Evolutionary conservation across 2,797 vertebrate genomes (phyloP).

Genomic region (Gorsachius magnificus): DNA sequence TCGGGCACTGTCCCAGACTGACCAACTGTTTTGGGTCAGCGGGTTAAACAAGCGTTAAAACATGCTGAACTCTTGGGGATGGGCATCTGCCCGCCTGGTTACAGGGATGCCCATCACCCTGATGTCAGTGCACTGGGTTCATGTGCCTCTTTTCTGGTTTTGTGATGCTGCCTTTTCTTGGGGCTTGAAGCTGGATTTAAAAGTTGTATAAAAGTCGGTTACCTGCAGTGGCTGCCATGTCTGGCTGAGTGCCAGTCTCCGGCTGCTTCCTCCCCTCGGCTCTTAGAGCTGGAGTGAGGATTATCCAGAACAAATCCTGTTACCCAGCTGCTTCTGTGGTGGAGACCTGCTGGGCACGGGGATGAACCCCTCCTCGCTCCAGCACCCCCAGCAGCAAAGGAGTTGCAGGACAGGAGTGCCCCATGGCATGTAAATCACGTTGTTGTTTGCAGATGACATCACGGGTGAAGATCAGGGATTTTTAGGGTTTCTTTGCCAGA

Average conservation of each 20-base stretch:
- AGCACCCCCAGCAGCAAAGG: background rate
- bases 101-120: background rate
- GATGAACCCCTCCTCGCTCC: background rate
- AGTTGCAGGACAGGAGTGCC: background rate
- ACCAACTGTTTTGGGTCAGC: rapidly evolving
- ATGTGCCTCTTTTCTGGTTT: background rate
- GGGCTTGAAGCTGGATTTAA: background rate
- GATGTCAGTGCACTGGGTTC: background rate
- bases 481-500: slow-evolving; percentile 16
- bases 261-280: background rate
- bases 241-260: background rate
- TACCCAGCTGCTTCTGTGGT: background rate
- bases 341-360: background rate
- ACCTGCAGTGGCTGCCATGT: background rate
- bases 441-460: background rate
- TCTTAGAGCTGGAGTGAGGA: rapidly evolving
- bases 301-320: slow-evolving; percentile 36
- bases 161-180: background rate
- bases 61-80: background rate
- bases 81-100: background rate
- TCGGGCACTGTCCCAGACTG: rapidly evolving
- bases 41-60: background rate
- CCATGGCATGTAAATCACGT: background rate
- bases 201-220: background rate
- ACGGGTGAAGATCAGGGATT: background rate